Percentiles rank a stretch among this genome's conserved stretches.
Evolutionary conservation across 1,140 invertebrate genomes (phyloP).

Genomic region (Maconellicoccus hirsutus): DNA sequence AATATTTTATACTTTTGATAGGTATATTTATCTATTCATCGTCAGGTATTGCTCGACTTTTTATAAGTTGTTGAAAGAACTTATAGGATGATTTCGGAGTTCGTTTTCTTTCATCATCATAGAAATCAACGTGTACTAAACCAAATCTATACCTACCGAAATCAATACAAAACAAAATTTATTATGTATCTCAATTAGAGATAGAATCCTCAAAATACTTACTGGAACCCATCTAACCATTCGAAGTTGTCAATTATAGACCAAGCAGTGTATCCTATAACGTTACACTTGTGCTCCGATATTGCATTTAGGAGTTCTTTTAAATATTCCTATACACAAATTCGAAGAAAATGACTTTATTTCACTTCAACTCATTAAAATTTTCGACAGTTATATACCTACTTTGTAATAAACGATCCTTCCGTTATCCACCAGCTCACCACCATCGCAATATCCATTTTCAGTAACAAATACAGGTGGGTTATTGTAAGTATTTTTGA

Average conservation of each 20-base stretch:
- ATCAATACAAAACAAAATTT: too few relatives aligned
- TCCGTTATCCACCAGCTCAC: constrained; percentile 39
- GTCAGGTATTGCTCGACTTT: not conserved
- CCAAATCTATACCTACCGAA: constrained; percentile 52
- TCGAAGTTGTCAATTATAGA: constrained; percentile 69
- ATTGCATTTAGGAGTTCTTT: constrained; percentile 39
- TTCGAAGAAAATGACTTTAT: too few relatives aligned
- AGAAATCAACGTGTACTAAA: constrained; percentile 62
- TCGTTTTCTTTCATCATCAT: constrained; percentile 46
- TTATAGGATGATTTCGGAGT: constrained; percentile 55
- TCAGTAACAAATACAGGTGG: constrained; percentile 38
- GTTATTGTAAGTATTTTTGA: constrained; percentile 37
- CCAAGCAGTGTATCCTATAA: constrained; percentile 60
- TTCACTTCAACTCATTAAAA: too few relatives aligned
- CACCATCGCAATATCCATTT: constrained; percentile 40
- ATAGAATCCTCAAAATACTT: constrained; percentile 36
- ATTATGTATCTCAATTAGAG: too few relatives aligned
- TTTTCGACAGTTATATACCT: too few relatives aligned
- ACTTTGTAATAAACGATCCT: constrained; percentile 44
- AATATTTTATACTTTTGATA: too few relatives aligned
- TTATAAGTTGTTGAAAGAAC: constrained; percentile 42
- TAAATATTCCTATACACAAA: not conserved
- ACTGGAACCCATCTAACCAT: constrained; percentile 54
- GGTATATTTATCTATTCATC: not conserved
- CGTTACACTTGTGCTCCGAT: constrained; percentile 47